A percentile compares a stretch with the other conserved stretches of the same genome.
Conservation (phyloP, 2,113 vertebrate genomes). For the Hassar affinis region DNA sequence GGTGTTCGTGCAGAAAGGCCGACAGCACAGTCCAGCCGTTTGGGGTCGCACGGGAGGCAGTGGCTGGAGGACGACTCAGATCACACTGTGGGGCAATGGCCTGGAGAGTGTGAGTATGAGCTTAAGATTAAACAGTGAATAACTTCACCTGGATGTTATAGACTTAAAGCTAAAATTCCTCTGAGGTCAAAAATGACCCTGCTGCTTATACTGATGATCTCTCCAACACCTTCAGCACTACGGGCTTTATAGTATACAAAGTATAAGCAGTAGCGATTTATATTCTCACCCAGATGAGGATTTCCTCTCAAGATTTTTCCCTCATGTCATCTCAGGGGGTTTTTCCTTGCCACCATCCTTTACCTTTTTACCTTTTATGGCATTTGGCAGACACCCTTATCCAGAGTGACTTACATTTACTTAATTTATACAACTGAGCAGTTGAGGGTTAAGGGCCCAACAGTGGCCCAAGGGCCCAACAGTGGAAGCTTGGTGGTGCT, state of each 20-base stretch:
- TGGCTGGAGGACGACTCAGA: slow-evolving; percentile 80
- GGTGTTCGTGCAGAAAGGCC: slow-evolving; percentile 82
- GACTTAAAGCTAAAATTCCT: background rate
- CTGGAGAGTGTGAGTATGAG: slow-evolving; percentile 79
- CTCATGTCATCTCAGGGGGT: background rate
- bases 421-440: too few relatives aligned
- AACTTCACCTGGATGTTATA: background rate
- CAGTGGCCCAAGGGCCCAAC: too few relatives aligned
- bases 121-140: background rate
- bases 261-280: background rate
- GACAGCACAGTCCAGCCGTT: slow-evolving; percentile 79
- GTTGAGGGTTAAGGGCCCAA: too few relatives aligned
- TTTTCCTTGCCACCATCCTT: background rate
- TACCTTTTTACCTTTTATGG: too few relatives aligned
- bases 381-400: too few relatives aligned
- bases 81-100: slow-evolving; percentile 72
- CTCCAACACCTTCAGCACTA: background rate
- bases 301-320: background rate
- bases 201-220: background rate
- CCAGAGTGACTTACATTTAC: too few relatives aligned
- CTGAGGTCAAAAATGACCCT: background rate
- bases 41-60: slow-evolving; percentile 80
- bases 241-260: background rate
- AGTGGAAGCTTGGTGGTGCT: too few relatives aligned
- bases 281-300: background rate